A percentile compares a stretch with the other conserved stretches of the same genome.
Conservation (phyloP, 1,140 invertebrate species). For the Platyura marginata region DNA sequence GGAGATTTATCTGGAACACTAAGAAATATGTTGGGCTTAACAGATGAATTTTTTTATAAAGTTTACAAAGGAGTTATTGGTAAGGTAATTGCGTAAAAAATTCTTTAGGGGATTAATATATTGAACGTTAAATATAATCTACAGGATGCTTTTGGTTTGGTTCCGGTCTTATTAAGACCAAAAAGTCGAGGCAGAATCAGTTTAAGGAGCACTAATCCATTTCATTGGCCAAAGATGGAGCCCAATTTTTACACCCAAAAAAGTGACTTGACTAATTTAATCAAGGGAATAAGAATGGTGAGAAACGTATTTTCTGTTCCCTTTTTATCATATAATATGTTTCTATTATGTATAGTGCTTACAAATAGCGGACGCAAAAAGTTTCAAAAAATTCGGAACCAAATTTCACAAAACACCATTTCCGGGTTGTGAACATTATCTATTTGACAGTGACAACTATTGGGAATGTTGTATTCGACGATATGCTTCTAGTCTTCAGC, state of each 20-base stretch:
- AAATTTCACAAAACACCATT: conserved; percentile 39
- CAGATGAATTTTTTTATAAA: conserved; percentile 35
- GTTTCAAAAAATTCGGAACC: conserved; percentile 39
- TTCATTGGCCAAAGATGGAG: conserved; percentile 50
- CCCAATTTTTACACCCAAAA: conserved; percentile 56
- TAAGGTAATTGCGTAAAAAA: too few species aligned
- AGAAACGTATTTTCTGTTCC: conserved; percentile 9
- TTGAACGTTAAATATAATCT: neutral
- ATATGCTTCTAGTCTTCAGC: conserved; percentile 49
- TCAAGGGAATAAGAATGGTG: conserved; percentile 54
- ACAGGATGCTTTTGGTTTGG: conserved; percentile 33
- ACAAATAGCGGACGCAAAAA: conserved; percentile 34
- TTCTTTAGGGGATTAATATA: too few species aligned
- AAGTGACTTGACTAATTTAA: conserved; percentile 43
- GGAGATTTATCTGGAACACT: conserved; percentile 51
- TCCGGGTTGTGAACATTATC: conserved; percentile 40
- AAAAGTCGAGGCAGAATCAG: conserved; percentile 50
- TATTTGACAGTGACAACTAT: conserved; percentile 45
- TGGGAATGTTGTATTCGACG: conserved; percentile 53
- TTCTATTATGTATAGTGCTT: conserved; percentile 28
- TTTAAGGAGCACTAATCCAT: conserved; percentile 46
- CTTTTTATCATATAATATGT: conserved; percentile 6
- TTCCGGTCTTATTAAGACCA: conserved; percentile 50
- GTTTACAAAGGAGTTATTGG: conserved; percentile 31
- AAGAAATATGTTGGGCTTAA: conserved; percentile 38